Evolutionary conservation across 2,888 invertebrate species (phyloP).

Genomic region (Lasioglossum oenotherae): DNA sequence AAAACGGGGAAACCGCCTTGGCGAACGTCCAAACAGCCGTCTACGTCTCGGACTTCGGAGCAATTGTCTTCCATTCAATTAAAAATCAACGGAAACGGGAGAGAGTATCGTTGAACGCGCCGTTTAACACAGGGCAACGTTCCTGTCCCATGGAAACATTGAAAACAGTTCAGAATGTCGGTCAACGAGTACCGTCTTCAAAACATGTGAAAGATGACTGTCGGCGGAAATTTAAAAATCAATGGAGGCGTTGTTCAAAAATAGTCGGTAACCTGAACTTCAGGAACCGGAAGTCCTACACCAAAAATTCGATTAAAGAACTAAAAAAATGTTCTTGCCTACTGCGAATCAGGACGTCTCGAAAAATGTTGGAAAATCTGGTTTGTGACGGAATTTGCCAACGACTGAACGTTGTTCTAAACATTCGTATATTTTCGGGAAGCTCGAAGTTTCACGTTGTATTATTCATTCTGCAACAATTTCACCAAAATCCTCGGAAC

Average conservation of each 20-base stretch:
- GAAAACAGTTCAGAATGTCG: slow-evolving; percentile 11
- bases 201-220: background rate
- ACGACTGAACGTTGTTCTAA: too few species aligned
- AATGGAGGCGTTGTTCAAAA: background rate
- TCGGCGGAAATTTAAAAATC: background rate
- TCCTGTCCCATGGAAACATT: background rate
- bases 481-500: background rate
- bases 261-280: background rate
- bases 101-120: slow-evolving; percentile 47
- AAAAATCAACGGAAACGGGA: slow-evolving; percentile 58
- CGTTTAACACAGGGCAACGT: slow-evolving; percentile 46
- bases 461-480: too few species aligned
- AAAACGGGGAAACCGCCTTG: slow-evolving; percentile 50
- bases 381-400: too few species aligned
- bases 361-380: too few species aligned
- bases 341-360: too few species aligned
- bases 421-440: too few species aligned
- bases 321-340: too few species aligned
- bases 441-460: too few species aligned
- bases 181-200: background rate
- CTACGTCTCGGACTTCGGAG: slow-evolving; percentile 46
- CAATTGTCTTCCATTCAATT: slow-evolving; percentile 61
- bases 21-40: slow-evolving; percentile 55
- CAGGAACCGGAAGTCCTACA: too few species aligned
- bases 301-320: background rate